A percentile compares a stretch with the other conserved stretches of the same genome.
Evolutionary conservation across 2,797 vertebrate genomes (phyloP).

Genomic region (Tenualosa ilisha): DNA sequence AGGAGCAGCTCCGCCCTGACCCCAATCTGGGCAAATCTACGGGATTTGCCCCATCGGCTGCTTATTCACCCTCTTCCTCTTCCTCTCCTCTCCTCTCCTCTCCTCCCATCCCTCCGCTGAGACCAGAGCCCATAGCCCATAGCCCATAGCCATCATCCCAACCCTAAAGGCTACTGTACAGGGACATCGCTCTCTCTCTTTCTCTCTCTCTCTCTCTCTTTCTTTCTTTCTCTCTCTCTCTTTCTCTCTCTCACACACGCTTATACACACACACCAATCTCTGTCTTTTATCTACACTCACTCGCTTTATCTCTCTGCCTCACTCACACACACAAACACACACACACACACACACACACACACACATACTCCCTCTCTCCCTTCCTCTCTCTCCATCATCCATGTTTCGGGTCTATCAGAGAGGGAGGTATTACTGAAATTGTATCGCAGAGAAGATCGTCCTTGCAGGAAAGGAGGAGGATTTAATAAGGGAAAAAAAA

Average conservation of each 20-base stretch:
- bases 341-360: no score
- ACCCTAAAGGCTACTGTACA: no score
- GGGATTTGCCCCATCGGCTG: constrained; percentile 54
- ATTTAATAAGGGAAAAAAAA: constrained; percentile 39
- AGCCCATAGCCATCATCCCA: no score
- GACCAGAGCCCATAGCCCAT: no score
- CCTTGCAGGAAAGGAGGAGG: constrained; percentile 13
- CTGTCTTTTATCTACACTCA: background rate
- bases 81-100: background rate
- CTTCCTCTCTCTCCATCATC: background rate
- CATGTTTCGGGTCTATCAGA: background rate
- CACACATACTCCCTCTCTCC: background rate
- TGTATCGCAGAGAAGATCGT: constrained; percentile 41
- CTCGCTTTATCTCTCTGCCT: background rate
- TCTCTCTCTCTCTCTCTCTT: background rate
- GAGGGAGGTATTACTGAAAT: constrained; percentile 43
- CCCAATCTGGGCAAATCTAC: constrained; percentile 73
- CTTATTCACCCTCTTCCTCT: background rate
- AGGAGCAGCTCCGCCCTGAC: constrained; percentile 71
- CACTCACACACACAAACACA: constrained; percentile 43
- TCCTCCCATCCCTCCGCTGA: background rate
- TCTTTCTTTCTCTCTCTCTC: background rate
- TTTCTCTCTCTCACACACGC: background rate
- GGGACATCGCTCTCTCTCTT: background rate
- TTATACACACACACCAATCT: constrained; percentile 39